A percentile compares a stretch with the other conserved stretches of the same genome.
Conservation (phyloP, 2,113 vertebrate species). For the Cariama cristata region DNA sequence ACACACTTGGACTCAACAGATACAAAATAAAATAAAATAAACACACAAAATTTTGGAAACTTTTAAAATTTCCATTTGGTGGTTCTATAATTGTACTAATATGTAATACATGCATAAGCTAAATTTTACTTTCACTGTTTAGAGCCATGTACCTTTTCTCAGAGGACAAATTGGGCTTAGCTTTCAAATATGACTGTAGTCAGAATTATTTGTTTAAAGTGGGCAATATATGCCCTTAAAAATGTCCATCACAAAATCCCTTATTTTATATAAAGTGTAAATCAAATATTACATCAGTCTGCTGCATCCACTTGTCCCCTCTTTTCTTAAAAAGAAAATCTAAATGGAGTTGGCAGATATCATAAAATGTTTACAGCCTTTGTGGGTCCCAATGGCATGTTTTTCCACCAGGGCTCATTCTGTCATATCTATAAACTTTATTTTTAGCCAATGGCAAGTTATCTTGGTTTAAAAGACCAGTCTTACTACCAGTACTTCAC, state of each 20-base stretch:
- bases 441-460: conserved; percentile 11
- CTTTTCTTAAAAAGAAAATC: not conserved
- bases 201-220: not conserved
- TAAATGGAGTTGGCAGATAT: conserved; percentile 47
- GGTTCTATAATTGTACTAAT: not conserved
- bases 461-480: conserved; percentile 23
- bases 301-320: not conserved
- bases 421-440: conserved; percentile 36
- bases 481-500: not conserved
- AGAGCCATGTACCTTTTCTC: not conserved
- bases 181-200: not conserved
- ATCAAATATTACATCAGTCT: not conserved
- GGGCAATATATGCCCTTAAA: not conserved
- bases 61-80: not conserved
- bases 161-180: not conserved
- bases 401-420: conserved; percentile 31
- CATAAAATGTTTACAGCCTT: conserved; percentile 26
- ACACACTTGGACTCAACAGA: not conserved
- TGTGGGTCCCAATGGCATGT: conserved; percentile 8
- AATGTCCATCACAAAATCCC: not conserved
- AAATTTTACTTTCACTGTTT: not conserved
- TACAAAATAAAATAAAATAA: not conserved
- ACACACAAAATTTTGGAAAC: not conserved
- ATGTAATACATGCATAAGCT: not conserved
- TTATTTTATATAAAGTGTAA: not conserved